Percentiles rank a stretch among this genome's conserved stretches.
phyloP scores from a whole-genome alignment of 2,888 invertebrate genomes.

The Tryphoninae sp. region DNA sequence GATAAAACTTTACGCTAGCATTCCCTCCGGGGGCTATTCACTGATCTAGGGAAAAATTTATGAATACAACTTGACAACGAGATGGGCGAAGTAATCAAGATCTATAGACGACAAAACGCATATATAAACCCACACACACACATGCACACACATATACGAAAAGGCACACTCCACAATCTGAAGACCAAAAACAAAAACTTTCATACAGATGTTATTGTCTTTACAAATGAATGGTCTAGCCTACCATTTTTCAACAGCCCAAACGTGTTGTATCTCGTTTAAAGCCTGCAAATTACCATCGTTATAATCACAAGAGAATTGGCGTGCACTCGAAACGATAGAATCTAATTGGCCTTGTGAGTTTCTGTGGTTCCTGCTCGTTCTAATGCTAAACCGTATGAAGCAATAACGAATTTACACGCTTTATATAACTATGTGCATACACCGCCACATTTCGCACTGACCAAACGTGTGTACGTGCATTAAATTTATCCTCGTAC shows the following conservation, averaged over 20 bases:
- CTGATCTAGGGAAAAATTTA: too few species aligned
- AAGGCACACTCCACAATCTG: too few species aligned
- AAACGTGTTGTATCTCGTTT: slow-evolving; percentile 12
- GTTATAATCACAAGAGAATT: slow-evolving; percentile 15
- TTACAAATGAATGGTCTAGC: too few species aligned
- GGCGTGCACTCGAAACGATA: not conserved
- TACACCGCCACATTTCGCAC: not conserved
- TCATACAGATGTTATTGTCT: too few species aligned
- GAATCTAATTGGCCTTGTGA: not conserved
- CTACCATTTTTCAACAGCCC: not conserved
- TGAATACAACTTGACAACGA: too few species aligned
- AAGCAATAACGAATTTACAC: slow-evolving; percentile 42
- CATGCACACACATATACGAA: not conserved
- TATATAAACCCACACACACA: not conserved
- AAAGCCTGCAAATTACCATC: slow-evolving; percentile 15
- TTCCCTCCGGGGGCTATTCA: too few species aligned
- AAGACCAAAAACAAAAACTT: too few species aligned
- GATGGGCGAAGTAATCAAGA: too few species aligned
- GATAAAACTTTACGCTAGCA: too few species aligned
- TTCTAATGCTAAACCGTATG: slow-evolving; percentile 27
- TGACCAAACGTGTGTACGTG: not conserved
- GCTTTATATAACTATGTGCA: slow-evolving; percentile 25
- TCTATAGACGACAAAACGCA: not conserved
- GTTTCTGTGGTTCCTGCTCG: not conserved
- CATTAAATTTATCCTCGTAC: slow-evolving; percentile 44